Percentiles rank a stretch among this genome's conserved stretches.
Conservation (phyloP, 2,113 vertebrate genomes). For the Dermatemys mawii region DNA sequence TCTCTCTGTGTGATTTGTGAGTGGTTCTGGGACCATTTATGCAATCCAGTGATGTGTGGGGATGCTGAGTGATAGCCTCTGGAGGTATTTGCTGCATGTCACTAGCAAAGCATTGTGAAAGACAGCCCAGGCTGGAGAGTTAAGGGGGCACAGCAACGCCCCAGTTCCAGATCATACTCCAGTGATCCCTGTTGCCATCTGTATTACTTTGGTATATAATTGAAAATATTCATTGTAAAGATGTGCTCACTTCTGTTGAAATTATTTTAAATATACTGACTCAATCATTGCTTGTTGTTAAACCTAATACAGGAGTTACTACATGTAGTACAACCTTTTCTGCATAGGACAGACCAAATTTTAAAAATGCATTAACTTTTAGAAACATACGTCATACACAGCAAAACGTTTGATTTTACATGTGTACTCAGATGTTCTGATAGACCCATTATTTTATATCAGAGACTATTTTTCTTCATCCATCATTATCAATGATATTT, state of each 20-base stretch:
- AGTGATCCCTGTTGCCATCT: not conserved
- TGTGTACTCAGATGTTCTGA: not conserved
- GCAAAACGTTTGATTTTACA: not conserved
- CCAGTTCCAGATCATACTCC: too few relatives aligned
- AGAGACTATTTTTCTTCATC: conserved; percentile 1
- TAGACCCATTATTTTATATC: not conserved
- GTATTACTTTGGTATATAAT: not conserved
- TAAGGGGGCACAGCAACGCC: too few relatives aligned
- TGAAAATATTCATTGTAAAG: not conserved
- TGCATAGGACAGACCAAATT: not conserved
- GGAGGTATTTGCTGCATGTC: too few relatives aligned
- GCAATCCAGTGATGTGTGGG: too few relatives aligned
- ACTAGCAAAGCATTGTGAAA: too few relatives aligned
- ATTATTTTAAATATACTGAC: not conserved
- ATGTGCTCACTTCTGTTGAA: not conserved
- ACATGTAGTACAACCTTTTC: not conserved
- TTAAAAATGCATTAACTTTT: not conserved
- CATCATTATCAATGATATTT: not conserved
- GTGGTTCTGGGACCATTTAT: too few relatives aligned
- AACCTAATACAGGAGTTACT: not conserved
- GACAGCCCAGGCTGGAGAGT: too few relatives aligned
- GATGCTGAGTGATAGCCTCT: too few relatives aligned
- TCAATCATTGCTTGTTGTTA: not conserved
- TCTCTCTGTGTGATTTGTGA: too few relatives aligned
- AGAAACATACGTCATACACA: too few relatives aligned